phyloP scores from a whole-genome alignment of 2,888 invertebrate genomes.

The Tethea ocularis region DNA sequence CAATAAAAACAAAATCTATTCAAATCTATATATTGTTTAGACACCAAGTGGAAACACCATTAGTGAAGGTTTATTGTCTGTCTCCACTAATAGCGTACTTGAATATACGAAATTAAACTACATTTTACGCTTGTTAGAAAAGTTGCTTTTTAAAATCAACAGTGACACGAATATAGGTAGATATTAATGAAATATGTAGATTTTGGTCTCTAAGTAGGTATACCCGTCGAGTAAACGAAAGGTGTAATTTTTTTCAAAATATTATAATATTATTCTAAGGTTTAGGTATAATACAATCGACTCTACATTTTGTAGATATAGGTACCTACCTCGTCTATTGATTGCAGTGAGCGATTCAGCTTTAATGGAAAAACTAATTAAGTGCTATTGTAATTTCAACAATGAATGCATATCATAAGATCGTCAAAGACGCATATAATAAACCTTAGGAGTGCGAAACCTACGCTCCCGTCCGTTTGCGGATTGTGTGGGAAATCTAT shows the following conservation, averaged over 20 bases:
- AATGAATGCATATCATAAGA: not conserved
- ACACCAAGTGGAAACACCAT: not conserved
- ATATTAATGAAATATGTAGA: not conserved
- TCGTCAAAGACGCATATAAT: not conserved
- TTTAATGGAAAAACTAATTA: not conserved
- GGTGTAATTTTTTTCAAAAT: not conserved
- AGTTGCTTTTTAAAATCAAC: not conserved
- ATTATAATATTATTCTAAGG: too few relatives aligned
- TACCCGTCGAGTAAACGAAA: too few relatives aligned
- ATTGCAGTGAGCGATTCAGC: not conserved
- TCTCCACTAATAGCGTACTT: not conserved
- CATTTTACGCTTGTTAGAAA: not conserved
- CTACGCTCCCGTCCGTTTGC: slow-evolving; percentile 41
- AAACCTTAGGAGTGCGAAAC: slow-evolving; percentile 23
- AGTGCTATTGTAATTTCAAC: not conserved
- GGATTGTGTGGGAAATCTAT: slow-evolving; percentile 22
- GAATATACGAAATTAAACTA: not conserved
- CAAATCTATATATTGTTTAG: not conserved
- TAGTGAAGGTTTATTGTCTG: not conserved
- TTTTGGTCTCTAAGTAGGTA: too few relatives aligned
- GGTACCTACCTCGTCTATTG: not conserved
- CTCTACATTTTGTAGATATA: not conserved
- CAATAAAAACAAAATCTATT: slow-evolving; percentile 9
- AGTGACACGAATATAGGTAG: too few relatives aligned
- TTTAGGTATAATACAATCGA: not conserved